These are phyloP conservation scores for Scelioninae gen. 1 DNA, from an alignment of 2,888 invertebrate species.

Conservation along the genomic window DNA sequence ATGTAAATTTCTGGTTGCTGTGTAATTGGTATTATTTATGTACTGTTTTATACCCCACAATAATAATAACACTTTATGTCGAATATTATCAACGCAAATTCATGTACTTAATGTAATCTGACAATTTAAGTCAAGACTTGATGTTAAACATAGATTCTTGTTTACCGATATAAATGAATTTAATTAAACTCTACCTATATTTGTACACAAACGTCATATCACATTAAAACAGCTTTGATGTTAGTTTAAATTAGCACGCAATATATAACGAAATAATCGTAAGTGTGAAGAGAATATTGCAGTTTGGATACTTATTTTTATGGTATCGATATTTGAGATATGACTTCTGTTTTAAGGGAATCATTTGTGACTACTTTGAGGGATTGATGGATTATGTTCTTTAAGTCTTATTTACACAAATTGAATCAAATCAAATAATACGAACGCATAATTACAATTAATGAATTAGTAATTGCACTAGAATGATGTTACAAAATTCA, in stretches of 20 bases:
- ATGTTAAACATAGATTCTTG: conserved; percentile 34
- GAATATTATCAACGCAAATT: conserved; percentile 22
- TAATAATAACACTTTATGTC: conserved; percentile 38
- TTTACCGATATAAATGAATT: conserved; percentile 40
- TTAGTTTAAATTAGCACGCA: conserved; percentile 19
- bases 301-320: conserved; percentile 4
- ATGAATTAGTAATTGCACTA: no score
- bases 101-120: conserved; percentile 37
- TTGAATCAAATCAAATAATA: no score
- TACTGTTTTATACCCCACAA: conserved; percentile 18
- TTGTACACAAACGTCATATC: conserved; percentile 14
- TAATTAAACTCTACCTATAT: conserved; percentile 19
- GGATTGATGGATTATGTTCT: no score
- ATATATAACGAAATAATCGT: background rate
- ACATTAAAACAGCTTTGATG: conserved; percentile 15
- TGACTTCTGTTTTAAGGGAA: no score
- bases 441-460: no score
- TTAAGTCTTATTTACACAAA: no score
- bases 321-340: background rate
- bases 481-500: no score
- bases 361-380: no score
- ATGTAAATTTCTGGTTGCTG: conserved; percentile 9
- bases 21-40: conserved; percentile 30
- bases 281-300: background rate
- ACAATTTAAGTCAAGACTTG: conserved; percentile 30